Evolutionary conservation across 2,888 invertebrate species (phyloP), one percentile per base, ranked within the genome.

Genomic region (Linnaemya tessellans): DNA sequence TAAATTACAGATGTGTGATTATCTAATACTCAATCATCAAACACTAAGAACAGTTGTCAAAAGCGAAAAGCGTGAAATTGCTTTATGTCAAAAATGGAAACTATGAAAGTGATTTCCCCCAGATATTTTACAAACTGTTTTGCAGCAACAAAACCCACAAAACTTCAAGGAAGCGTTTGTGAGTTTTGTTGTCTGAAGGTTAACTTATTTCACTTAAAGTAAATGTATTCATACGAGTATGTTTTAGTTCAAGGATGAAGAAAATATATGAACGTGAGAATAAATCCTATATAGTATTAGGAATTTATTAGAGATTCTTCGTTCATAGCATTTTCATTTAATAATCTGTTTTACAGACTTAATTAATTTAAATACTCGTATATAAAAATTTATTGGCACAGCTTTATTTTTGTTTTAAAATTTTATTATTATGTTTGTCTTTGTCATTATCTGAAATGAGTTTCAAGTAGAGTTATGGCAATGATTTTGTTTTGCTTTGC

Each of bases 31-130:
- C 85, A 85, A 85, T 85, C 82, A 85, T 85, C 82, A 85, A 85
- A 80, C 70, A 67, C 65, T 56, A 20, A 79, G 60, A 82, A 82
- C 82, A 82, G 85, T 82, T 87, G 87, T 87, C 80, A 80, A 80
- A 83, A 70, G 51, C 84, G 71, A 80, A 88, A 87, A 86, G 88
- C 88, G 88, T 88, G 87, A 88, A 88, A 88, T 88, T 83, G 82
- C 56, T 83, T 83, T 83, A 64, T 83, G 77, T 83, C 82, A 71
- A 73, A 73, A 20, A 71, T 83, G 41, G 64, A 67, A 62, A 30
- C 43, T 60, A 51, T 15, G 51, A 74, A 60, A 68, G 43, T 62
- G 68, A 68, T 81, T 67, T 67, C 41, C 67, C 35, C 51, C 78
- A 22, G 13, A 20, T 38, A 43, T 22, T 22, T 25, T 13, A 13